Percentiles rank a stretch among this genome's conserved stretches.
Conservation (phyloP, 1,140 invertebrate species). For the Pogonognathellus flavescens region DNA sequence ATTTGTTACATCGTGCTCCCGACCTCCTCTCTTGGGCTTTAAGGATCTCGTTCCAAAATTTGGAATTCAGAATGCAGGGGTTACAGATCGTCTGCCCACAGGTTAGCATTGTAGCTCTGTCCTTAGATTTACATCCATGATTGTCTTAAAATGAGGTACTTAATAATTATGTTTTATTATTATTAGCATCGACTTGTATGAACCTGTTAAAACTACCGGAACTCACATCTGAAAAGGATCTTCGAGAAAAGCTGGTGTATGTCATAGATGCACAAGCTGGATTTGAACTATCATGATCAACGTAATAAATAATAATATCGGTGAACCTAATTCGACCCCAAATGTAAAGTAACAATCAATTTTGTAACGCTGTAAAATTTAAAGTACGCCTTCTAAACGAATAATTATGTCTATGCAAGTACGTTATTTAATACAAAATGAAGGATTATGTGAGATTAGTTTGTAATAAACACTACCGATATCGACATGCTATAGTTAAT, state of each 20-base stretch:
- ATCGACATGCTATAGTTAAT: too few relatives aligned
- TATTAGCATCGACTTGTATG: conserved; percentile 95
- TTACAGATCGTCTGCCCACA: conserved; percentile 62
- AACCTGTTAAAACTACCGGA: conserved; percentile 96
- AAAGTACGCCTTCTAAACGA: too few relatives aligned
- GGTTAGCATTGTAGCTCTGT: too few relatives aligned
- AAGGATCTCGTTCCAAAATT: conserved; percentile 75
- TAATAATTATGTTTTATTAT: too few relatives aligned
- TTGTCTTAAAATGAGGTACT: too few relatives aligned
- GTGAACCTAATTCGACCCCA: background rate
- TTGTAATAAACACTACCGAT: too few relatives aligned
- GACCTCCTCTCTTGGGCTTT: conserved; percentile 96
- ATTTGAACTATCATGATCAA: conserved; percentile 85
- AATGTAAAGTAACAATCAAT: background rate
- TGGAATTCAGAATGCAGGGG: conserved; percentile 66
- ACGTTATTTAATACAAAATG: too few relatives aligned
- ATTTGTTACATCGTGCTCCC: conserved; percentile 97
- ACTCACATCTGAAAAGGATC: conserved; percentile 82
- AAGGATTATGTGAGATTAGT: too few relatives aligned
- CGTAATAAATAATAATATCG: too few relatives aligned
- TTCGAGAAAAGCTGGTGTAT: conserved; percentile 89
- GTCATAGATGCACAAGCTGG: conserved; percentile 95
- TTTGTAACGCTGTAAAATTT: too few relatives aligned
- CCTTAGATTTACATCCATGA: too few relatives aligned
- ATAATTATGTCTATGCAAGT: too few relatives aligned